A percentile compares a stretch with the other conserved stretches of the same genome.
Conservation (phyloP, 2,113 vertebrate species). For the Felis catus region F.catus_Fca126_mat1.0 CM031417.1:111913501-111914000, state of each 20-base stretch:
- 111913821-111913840: neutral
- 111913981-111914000: constrained; percentile 61
- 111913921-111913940: constrained; percentile 70
- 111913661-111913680: neutral
- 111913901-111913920: constrained; percentile 34
- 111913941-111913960: constrained; percentile 58
- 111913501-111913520: neutral
- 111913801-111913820: neutral
- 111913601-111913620: neutral
- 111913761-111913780: constrained; percentile 33
- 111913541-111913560: constrained; percentile 35
- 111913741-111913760: neutral
- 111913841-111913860: constrained; percentile 17
- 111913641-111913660: neutral
- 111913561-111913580: constrained; percentile 36
- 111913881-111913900: neutral
- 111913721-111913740: constrained; percentile 7
- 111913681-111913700: neutral
- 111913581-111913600: neutral
- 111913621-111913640: constrained; percentile 30
- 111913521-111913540: neutral
- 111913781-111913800: neutral
- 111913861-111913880: neutral
- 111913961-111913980: constrained; percentile 51
- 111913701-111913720: neutral